These are phyloP conservation scores for Uropetala carovei DNA, from an alignment of 2,888 invertebrate species.

Conservation along the genomic window DNA sequence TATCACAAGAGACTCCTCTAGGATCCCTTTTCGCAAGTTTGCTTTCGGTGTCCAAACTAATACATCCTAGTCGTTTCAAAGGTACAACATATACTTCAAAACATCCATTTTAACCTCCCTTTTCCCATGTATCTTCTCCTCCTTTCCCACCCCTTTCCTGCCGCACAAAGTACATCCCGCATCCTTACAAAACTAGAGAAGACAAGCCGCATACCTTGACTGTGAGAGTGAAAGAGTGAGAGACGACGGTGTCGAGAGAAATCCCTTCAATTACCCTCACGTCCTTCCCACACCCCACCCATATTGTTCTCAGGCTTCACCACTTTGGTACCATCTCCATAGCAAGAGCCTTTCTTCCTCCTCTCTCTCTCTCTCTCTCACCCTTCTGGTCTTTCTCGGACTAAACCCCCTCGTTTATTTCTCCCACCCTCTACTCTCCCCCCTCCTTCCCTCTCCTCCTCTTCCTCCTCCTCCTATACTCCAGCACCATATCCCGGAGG, in stretches of 20 bases:
- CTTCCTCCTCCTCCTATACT: not conserved
- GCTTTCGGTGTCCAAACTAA: too few relatives aligned
- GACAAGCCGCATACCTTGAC: conserved; percentile 5
- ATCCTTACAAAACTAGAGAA: not conserved
- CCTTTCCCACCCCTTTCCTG: not conserved
- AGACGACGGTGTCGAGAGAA: not conserved
- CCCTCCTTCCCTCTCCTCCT: not conserved
- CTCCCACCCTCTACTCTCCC: not conserved
- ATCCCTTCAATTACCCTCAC: conserved; percentile 1
- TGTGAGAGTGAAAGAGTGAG: too few relatives aligned
- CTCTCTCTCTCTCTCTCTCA: not conserved
- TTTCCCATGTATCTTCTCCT: not conserved
- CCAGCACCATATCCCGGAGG: not conserved
- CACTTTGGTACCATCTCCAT: not conserved
- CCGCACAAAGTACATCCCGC: not conserved
- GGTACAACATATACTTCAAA: not conserved
- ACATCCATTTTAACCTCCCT: not conserved
- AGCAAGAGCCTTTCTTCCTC: not conserved
- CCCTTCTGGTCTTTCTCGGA: not conserved
- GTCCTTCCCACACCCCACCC: not conserved
- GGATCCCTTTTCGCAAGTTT: too few relatives aligned
- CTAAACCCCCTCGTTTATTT: not conserved
- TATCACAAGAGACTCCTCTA: too few relatives aligned
- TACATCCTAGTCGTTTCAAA: not conserved
- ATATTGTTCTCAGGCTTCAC: not conserved